Conservation (phyloP, 1,140 invertebrate genomes). For the Hetaerina americana region DNA sequence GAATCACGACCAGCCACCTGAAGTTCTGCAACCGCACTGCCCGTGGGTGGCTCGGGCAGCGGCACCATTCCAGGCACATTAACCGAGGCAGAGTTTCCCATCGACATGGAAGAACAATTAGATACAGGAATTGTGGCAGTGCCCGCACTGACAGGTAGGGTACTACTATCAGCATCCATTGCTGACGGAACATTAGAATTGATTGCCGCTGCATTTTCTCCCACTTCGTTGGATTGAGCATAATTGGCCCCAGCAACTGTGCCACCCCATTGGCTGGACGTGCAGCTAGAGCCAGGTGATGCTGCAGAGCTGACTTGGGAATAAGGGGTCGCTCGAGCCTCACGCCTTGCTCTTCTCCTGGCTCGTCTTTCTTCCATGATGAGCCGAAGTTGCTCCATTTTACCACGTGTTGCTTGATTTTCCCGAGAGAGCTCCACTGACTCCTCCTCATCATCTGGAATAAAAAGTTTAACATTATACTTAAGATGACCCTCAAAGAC, state of each 20-base stretch:
- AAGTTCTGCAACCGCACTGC: neutral
- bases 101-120: neutral
- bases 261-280: neutral
- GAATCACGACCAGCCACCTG: neutral
- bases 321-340: conserved; percentile 55
- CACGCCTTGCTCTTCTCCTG: conserved; percentile 60
- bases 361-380: conserved; percentile 80
- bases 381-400: conserved; percentile 68
- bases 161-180: neutral
- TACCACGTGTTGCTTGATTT: conserved; percentile 67
- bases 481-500: too few species aligned
- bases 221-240: neutral
- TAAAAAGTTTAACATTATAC: too few species aligned
- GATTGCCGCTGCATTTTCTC: neutral
- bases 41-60: neutral
- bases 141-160: neutral
- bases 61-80: neutral
- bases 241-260: neutral
- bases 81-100: neutral
- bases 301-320: conserved; percentile 20
- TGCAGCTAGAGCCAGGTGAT: neutral
- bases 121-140: neutral
- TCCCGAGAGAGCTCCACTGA: conserved; percentile 27
- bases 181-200: neutral
- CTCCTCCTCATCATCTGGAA: neutral